Evolutionary conservation across 1,140 invertebrate genomes (phyloP), one percentile per base, ranked within the genome.

Genomic region (Neotoxoptera formosana): DNA sequence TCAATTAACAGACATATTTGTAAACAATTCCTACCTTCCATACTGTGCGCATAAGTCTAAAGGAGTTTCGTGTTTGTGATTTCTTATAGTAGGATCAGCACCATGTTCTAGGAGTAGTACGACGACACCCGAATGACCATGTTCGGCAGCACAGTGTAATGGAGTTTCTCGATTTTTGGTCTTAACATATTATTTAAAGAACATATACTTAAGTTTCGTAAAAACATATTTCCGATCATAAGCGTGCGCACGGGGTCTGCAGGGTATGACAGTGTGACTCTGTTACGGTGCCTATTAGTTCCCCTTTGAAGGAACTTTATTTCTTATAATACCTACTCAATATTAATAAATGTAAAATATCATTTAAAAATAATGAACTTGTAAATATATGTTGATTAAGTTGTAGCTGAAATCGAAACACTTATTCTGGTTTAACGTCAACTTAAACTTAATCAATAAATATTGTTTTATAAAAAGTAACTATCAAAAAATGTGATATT

Each of bases 1-100:
- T 7, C 30, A 4, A 87, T 87, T 87, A n/a, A 87, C 7, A 87
- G 30, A 20, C 0, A 45, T 48, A 47, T 41, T 84, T 14, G 47
- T 25, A 47, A 30, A 23, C 8, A 36, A 76, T 87, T 93, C 60
- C 34, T 95, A 98, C 97, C 97, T 97, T 94, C 97, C 98, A 95
- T 98, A 98, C 95, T 99, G 98, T 34, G 98, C 98, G 4, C 99
- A 99, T 56, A 99, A 96, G 95, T 99, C 99, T 94, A 99, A 96
- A 0, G 99, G 97, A 23, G 98, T 99, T 95, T 99, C 98, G 60
- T 98, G 97, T 87, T 97, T 97, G 93, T 96, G 96, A 95, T 99
- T 99, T 83, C 97, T 96, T 94, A 99, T 97, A 94, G 97, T 97
- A 47, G 98, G 98, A 96, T 99, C 98, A 94, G 98, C 98, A 94